These are phyloP conservation scores for Morus bassanus DNA, from an alignment of 2,797 vertebrate genomes.

Conservation along the genomic window DNA sequence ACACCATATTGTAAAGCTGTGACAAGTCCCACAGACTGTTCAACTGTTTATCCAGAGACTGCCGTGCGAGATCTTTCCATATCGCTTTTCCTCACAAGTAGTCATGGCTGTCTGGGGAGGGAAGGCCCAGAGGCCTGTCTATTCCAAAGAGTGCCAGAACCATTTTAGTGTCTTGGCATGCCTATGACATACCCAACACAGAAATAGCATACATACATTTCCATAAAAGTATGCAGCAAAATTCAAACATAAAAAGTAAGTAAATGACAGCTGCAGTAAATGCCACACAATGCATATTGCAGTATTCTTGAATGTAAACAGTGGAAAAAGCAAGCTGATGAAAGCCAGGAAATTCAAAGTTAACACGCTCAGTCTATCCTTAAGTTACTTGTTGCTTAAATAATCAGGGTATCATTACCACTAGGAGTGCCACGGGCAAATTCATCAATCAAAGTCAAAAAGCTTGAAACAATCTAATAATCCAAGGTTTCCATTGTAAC, in stretches of 20 bases:
- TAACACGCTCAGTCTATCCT: background rate
- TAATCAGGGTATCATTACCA: constrained; percentile 4
- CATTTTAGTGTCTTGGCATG: background rate
- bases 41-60: background rate
- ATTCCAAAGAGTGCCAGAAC: background rate
- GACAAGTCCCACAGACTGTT: background rate
- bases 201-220: background rate
- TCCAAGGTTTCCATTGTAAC: background rate
- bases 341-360: background rate
- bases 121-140: fast-evolving
- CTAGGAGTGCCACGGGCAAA: background rate
- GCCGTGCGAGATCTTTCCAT: fast-evolving
- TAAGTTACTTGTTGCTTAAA: constrained; percentile 17
- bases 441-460: constrained; percentile 12
- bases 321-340: background rate
- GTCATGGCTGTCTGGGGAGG: background rate
- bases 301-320: background rate
- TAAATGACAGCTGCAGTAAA: background rate
- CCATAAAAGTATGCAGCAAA: background rate
- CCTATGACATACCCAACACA: background rate
- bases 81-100: background rate
- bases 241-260: background rate
- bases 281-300: background rate
- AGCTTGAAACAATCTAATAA: constrained; percentile 3
- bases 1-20: background rate